A percentile compares a stretch with the other conserved stretches of the same genome.
Evolutionary conservation across 2,888 invertebrate species (phyloP).

Genomic region (Cosmia pyralina): DNA sequence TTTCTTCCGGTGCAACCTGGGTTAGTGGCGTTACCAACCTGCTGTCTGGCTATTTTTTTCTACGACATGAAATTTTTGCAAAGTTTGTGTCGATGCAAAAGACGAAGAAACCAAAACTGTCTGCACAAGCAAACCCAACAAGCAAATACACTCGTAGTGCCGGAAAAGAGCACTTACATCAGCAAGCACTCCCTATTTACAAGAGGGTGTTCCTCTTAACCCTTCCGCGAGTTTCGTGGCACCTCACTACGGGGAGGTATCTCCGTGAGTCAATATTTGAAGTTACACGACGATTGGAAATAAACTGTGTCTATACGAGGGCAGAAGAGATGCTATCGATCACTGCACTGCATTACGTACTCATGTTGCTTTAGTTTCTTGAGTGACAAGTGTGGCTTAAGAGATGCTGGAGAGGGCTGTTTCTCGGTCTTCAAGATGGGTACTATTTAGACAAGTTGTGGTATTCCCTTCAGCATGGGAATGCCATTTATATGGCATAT

Average conservation of each 20-base stretch:
- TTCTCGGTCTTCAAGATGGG: background rate
- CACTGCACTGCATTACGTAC: conserved; percentile 46
- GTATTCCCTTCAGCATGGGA: too few species aligned
- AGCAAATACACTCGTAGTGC: conserved; percentile 51
- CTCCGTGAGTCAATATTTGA: conserved; percentile 77
- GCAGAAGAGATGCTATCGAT: conserved; percentile 66
- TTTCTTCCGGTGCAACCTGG: too few species aligned
- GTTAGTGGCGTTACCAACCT: too few species aligned
- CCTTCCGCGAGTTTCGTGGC: conserved; percentile 53
- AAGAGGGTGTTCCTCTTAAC: conserved; percentile 37
- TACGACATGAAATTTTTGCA: too few species aligned
- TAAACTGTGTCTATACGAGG: conserved; percentile 67
- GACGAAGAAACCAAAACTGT: conserved; percentile 1
- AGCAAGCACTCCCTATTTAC: conserved; percentile 47
- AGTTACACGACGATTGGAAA: conserved; percentile 68
- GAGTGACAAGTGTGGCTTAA: conserved; percentile 42
- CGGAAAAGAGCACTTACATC: conserved; percentile 59
- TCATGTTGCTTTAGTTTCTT: conserved; percentile 40
- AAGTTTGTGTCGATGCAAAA: too few species aligned
- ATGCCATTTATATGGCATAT: too few species aligned
- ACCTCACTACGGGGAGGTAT: conserved; percentile 58
- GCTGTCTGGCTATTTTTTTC: too few species aligned
- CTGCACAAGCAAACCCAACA: conserved; percentile 28
- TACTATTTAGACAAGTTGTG: background rate
- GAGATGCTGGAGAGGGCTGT: background rate